A percentile compares a stretch with the other conserved stretches of the same genome.
These are phyloP conservation scores for Ctenochaetus hawaiiensis DNA, from an alignment of 2,797 vertebrate species.

Conservation along the genomic window DNA sequence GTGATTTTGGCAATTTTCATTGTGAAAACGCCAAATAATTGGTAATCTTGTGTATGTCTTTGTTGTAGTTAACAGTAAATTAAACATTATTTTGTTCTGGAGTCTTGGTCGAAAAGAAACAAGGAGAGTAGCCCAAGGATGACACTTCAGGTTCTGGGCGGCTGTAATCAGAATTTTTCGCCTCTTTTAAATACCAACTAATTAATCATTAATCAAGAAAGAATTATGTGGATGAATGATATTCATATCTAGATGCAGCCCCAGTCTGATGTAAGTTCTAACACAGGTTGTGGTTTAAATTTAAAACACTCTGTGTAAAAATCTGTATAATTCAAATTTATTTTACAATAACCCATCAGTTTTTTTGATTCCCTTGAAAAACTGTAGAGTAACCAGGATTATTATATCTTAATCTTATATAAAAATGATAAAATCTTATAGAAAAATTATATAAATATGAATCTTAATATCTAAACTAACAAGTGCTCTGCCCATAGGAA, in stretches of 20 bases:
- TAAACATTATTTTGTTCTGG: not conserved
- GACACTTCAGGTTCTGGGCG: not conserved
- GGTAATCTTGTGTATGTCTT: slow-evolving; percentile 1
- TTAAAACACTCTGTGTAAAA: not conserved
- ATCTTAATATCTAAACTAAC: no score
- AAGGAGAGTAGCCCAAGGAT: not conserved
- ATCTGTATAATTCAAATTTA: not conserved
- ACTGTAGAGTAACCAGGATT: no score
- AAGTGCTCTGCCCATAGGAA: no score
- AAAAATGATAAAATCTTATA: no score
- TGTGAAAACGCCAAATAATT: not conserved
- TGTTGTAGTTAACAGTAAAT: not conserved
- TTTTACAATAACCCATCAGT: not conserved
- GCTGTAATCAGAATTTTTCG: not conserved
- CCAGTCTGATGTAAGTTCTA: not conserved
- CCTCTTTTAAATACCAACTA: not conserved
- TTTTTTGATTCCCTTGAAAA: not conserved
- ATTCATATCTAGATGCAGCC: not conserved
- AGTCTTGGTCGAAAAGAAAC: not conserved
- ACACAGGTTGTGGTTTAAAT: not conserved
- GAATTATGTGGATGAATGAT: not conserved
- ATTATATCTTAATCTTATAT: no score
- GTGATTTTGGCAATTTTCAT: not conserved
- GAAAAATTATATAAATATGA: no score
- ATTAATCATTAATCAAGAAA: not conserved